phyloP scores from a whole-genome alignment of 2,113 vertebrate genomes.

The Pachypanchax playfairii region DNA sequence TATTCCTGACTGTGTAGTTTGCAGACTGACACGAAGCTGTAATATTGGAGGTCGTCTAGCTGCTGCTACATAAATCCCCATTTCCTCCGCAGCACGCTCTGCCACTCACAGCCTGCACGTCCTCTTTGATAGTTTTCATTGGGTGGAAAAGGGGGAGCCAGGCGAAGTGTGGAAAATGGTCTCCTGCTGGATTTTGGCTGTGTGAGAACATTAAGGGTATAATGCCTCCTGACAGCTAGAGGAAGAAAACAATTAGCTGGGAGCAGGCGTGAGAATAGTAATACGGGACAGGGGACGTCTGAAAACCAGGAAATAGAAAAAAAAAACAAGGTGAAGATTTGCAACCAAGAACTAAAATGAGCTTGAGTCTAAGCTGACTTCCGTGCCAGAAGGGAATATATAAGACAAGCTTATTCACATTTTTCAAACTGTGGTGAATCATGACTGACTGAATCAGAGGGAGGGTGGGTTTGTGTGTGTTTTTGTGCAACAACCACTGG shows the following conservation, averaged over 20 bases:
- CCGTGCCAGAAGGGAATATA: neutral
- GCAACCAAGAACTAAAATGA: slow-evolving; percentile 7
- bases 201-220: slow-evolving; percentile 54
- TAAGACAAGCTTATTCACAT: slow-evolving; percentile 6
- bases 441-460: slow-evolving; percentile 37
- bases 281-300: slow-evolving; percentile 8
- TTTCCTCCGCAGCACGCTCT: slow-evolving; percentile 72
- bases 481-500: slow-evolving; percentile 18
- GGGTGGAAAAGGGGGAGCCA: slow-evolving; percentile 21
- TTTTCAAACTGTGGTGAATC: slow-evolving; percentile 36
- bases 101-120: slow-evolving; percentile 57
- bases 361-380: slow-evolving; percentile 17
- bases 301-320: neutral
- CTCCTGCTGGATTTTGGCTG: slow-evolving; percentile 69
- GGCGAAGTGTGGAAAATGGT: slow-evolving; percentile 20
- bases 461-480: slow-evolving; percentile 36
- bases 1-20: slow-evolving; percentile 29
- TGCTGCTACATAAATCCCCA: slow-evolving; percentile 65
- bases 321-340: slow-evolving; percentile 13
- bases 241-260: slow-evolving; percentile 72
- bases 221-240: slow-evolving; percentile 70
- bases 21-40: slow-evolving; percentile 49
- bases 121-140: slow-evolving; percentile 62
- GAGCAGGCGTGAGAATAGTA: slow-evolving; percentile 38
- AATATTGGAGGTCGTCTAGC: slow-evolving; percentile 54